Base-by-base conservation (phyloP, 2,797 vertebrate species). In the Etheostoma nigrum region DNA sequence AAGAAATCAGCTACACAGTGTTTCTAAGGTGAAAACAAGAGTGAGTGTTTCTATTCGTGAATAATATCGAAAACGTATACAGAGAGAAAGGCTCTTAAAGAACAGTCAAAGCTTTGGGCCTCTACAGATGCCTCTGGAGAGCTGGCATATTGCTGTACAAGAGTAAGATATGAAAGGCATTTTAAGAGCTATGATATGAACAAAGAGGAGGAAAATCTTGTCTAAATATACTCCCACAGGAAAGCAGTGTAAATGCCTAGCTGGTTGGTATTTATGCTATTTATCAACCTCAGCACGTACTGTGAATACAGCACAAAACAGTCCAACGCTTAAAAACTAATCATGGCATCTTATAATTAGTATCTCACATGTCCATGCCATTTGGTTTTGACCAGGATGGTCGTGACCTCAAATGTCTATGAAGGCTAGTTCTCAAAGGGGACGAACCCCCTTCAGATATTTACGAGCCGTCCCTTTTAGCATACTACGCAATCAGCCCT, bases 141-240 rank as follows among this genome's bases (percentile, higher is more conserved):
- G 68, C 42, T 54, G 72, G 58, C 66, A 77, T 72, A 65, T 53
- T 88, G 25, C 54, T 61, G 79, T 33, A 67, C 68, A 79, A 83
- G 58, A 81, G 48, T 49, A 81, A 74, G 72, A 78, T 88, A 90
- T 83, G 75, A 72, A 52, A 84, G 77, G 82, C 65, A 89, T 93
- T 88, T 90, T 80, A 89, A 93, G 90, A 40, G 67, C 67, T 78
- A 12, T 69, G 84, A 93, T 88, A 88, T 84, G 69, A 81, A 71
- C 57, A 47, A 44, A n/a, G 27, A 71, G n/a, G 60, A 40, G 65
- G 25, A n/a, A 4, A 21, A 57, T 63, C 49, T n/a, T 58, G 64
- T 79, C 80, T 83, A 85, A 86, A 83, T 82, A 84, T 82, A 73
- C 53, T 55, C 70, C 51, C 42, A 54, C n/a, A 63, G 65, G 15